Evolutionary conservation across 2,797 vertebrate species (phyloP).

Genomic region (Bradypodion pumilum): DNA sequence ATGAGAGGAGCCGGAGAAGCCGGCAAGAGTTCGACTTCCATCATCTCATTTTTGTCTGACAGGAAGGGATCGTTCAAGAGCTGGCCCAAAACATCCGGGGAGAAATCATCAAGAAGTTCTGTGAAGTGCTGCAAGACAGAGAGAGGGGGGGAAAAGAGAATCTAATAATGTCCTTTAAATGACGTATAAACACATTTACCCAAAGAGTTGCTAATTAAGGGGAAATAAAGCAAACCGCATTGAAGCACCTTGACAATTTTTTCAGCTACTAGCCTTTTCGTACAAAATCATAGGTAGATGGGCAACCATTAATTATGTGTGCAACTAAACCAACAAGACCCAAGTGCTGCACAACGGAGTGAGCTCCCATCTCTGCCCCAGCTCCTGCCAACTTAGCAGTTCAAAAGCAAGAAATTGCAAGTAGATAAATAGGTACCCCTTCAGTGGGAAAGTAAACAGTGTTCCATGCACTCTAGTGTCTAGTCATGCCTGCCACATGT

Average conservation of each 20-base stretch:
- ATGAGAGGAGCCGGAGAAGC: conserved; percentile 91
- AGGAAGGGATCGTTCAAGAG: conserved; percentile 97
- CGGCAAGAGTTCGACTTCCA: conserved; percentile 87
- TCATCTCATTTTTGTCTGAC: conserved; percentile 87
- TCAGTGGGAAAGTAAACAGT: too few relatives aligned
- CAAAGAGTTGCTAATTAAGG: conserved; percentile 1
- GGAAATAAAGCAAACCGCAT: neutral
- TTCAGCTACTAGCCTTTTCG: neutral
- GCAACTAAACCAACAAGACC: too few relatives aligned
- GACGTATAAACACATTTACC: neutral
- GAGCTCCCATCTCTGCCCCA: too few relatives aligned
- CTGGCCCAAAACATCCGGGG: conserved; percentile 94
- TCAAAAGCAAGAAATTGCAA: too few relatives aligned
- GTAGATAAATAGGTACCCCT: too few relatives aligned
- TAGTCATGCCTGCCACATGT: too few relatives aligned
- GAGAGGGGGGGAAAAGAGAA: conserved; percentile 6
- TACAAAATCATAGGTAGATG: neutral
- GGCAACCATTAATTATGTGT: too few relatives aligned
- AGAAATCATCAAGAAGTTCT: conserved; percentile 94
- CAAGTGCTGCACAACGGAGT: too few relatives aligned
- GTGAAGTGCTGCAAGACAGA: conserved; percentile 88
- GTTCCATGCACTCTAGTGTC: too few relatives aligned
- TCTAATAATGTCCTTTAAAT: conserved; percentile 15
- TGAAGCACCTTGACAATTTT: neutral
- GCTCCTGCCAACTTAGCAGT: too few relatives aligned